Percentiles rank a stretch among this genome's conserved stretches.
Evolutionary conservation across 2,797 vertebrate species (phyloP).

Genomic region (Psittacula derbiana): DNA sequence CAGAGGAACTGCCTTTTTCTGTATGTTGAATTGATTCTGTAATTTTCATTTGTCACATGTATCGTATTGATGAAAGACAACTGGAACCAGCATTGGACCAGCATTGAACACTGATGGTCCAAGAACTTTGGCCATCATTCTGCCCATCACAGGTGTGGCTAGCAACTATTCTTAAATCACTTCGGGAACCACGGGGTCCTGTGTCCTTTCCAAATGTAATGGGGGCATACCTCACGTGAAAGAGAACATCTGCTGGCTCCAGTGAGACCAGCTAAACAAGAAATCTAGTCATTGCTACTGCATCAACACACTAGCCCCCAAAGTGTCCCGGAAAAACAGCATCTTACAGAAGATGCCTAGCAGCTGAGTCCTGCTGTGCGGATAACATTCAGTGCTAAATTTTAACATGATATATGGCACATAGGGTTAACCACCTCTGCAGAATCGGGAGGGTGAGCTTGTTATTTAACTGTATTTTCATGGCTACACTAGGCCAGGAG

Average conservation of each 20-base stretch:
- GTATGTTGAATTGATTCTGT: not conserved
- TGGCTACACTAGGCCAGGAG: too few species aligned
- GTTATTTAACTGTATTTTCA: not conserved
- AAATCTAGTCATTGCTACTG: not conserved
- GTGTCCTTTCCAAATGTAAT: not conserved
- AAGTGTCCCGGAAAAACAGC: rapidly evolving
- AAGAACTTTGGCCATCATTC: not conserved
- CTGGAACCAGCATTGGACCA: not conserved
- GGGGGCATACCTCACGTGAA: not conserved
- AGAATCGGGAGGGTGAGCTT: not conserved
- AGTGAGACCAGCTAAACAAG: not conserved
- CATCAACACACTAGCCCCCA: too few species aligned
- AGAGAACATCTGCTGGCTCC: not conserved
- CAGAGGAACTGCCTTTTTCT: not conserved
- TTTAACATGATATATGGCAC: not conserved
- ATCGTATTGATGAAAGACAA: not conserved
- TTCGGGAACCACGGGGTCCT: not conserved
- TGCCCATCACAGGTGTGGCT: rapidly evolving
- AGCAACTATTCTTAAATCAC: not conserved
- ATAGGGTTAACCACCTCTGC: not conserved
- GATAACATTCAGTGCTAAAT: not conserved
- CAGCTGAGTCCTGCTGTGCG: not conserved
- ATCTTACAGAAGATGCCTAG: not conserved
- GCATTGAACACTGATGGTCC: not conserved
- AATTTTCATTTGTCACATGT: not conserved